Evolutionary conservation across 2,113 vertebrate genomes (phyloP).

Genomic region (Spea multiplicata): DNA sequence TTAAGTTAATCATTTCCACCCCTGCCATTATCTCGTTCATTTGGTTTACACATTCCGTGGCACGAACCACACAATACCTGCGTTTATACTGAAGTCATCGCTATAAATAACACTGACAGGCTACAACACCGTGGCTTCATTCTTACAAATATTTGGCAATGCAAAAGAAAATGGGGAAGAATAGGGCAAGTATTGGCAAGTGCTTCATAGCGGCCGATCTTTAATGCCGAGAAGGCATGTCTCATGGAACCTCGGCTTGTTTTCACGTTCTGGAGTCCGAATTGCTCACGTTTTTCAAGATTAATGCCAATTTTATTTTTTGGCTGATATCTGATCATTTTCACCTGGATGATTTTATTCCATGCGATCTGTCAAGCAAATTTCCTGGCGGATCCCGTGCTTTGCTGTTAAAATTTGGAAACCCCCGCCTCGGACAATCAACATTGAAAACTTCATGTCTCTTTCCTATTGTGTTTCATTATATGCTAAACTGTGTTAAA

Average conservation of each 20-base stretch:
- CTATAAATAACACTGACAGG: background rate
- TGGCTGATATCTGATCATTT: background rate
- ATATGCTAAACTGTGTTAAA: too few species aligned
- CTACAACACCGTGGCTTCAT: background rate
- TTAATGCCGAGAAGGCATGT: background rate
- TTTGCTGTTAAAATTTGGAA: background rate
- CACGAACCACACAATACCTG: too few species aligned
- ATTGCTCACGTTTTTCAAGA: background rate
- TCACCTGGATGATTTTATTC: background rate
- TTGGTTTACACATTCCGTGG: too few species aligned
- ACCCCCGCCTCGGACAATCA: background rate
- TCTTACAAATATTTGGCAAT: background rate
- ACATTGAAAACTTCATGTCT: too few species aligned
- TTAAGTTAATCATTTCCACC: too few species aligned
- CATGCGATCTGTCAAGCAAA: background rate
- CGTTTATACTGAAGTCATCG: background rate
- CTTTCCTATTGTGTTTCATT: too few species aligned
- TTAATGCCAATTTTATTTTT: background rate
- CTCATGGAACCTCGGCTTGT: background rate
- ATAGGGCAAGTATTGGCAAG: background rate
- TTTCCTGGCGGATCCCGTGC: background rate
- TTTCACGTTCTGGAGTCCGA: background rate
- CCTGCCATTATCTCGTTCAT: too few species aligned
- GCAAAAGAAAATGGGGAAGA: background rate
- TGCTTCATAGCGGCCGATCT: background rate